A percentile compares a stretch with the other conserved stretches of the same genome.
phyloP scores from a whole-genome alignment of 2,888 invertebrate species.

The Aromia moschata region DNA sequence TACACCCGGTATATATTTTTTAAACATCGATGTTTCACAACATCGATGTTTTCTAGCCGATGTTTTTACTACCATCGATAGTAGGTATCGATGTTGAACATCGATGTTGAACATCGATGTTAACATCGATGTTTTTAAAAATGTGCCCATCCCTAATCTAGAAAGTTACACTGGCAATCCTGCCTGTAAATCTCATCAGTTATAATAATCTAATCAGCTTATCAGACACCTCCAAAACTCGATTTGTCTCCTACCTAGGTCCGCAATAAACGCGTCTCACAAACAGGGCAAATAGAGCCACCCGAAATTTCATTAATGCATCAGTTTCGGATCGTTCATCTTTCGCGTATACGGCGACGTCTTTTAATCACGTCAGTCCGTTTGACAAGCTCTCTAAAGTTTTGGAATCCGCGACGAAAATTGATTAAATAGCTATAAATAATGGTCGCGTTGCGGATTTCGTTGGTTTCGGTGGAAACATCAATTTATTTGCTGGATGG shows the following conservation, averaged over 20 bases:
- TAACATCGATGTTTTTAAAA: no score
- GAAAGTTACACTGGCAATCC: no score
- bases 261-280: neutral
- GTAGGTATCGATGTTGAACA: no score
- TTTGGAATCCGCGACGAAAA: conserved; percentile 15
- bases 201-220: no score
- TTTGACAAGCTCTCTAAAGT: conserved; percentile 17
- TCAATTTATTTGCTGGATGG: conserved; percentile 18
- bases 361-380: conserved; percentile 17
- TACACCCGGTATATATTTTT: no score
- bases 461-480: conserved; percentile 20
- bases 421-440: conserved; percentile 27
- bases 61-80: no score
- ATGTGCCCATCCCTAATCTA: no score
- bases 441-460: conserved; percentile 17
- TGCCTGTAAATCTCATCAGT: no score
- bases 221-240: neutral
- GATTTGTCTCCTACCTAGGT: neutral
- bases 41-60: no score
- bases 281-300: neutral
- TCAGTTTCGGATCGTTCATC: neutral
- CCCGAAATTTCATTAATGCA: neutral
- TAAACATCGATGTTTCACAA: no score
- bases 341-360: neutral
- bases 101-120: no score